Evolutionary conservation across 2,797 vertebrate species (phyloP).

Genomic region (Melanogrammus aeglefinus): DNA sequence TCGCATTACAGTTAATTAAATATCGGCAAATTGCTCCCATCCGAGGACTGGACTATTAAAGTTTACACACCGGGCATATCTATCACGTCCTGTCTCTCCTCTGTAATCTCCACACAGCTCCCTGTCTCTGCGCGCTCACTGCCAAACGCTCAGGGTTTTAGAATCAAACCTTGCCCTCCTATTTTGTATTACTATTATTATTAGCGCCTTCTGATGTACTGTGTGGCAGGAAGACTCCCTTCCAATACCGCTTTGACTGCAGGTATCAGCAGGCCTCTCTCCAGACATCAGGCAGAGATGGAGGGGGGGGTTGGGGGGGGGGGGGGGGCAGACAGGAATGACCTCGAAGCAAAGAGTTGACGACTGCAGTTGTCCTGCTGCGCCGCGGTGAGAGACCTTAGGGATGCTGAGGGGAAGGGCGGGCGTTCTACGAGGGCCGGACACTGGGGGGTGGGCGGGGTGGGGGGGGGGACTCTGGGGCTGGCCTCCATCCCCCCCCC

Average conservation of each 20-base stretch:
- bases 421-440: conserved; percentile 30
- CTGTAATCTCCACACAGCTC: conserved; percentile 54
- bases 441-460: conserved; percentile 10
- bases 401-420: conserved; percentile 53
- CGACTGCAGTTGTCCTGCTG: conserved; percentile 50
- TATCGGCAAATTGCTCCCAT: conserved; percentile 67
- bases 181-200: conserved; percentile 7
- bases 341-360: conserved; percentile 49
- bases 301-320: not conserved
- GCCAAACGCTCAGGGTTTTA: conserved; percentile 56
- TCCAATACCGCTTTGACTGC: conserved; percentile 39
- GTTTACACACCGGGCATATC: conserved; percentile 59
- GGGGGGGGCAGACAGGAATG: conserved; percentile 52
- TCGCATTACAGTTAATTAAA: conserved; percentile 73
- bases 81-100: conserved; percentile 46
- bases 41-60: conserved; percentile 64
- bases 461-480: no score
- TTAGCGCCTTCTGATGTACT: conserved; percentile 35
- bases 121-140: conserved; percentile 37
- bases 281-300: conserved; percentile 47
- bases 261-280: conserved; percentile 52
- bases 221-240: conserved; percentile 29
- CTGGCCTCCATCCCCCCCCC: not conserved
- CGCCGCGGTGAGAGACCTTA: conserved; percentile 39
- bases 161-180: conserved; percentile 2